Conservation (phyloP, 2,797 vertebrate species). For the Anisognathus igniventris region DNA sequence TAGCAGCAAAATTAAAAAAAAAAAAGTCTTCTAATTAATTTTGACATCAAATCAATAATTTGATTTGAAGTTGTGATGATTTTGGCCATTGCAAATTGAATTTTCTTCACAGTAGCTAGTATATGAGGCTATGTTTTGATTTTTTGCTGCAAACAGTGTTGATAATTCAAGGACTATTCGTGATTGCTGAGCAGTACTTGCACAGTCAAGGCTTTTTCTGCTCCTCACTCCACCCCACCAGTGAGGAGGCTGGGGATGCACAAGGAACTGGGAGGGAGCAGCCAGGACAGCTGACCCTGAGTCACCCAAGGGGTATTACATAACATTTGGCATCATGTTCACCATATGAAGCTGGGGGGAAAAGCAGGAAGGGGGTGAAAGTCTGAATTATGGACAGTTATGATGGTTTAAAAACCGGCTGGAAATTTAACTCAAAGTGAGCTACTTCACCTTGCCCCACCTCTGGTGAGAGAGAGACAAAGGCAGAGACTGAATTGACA, state of each 20-base stretch:
- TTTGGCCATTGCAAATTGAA: background rate
- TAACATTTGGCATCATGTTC: background rate
- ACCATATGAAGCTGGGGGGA: background rate
- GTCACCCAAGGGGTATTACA: background rate
- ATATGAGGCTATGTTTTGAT: background rate
- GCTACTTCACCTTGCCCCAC: background rate
- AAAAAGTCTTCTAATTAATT: background rate
- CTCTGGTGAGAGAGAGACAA: background rate
- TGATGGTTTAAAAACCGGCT: background rate
- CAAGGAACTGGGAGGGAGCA: background rate
- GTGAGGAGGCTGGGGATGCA: too few species aligned
- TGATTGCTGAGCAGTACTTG: background rate
- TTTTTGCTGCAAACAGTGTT: background rate
- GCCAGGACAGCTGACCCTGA: background rate
- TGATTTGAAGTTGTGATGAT: background rate
- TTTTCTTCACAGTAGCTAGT: background rate
- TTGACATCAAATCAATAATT: background rate
- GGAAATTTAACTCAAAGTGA: background rate
- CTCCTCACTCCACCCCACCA: background rate
- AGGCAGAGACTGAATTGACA: background rate
- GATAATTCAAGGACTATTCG: accelerated
- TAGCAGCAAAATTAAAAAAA: accelerated
- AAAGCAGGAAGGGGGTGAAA: background rate
- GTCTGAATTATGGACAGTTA: background rate
- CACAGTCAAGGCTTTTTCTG: background rate